These are phyloP conservation scores for Regulus satrapa DNA, from an alignment of 2,113 vertebrate genomes.

Conservation along the genomic window DNA sequence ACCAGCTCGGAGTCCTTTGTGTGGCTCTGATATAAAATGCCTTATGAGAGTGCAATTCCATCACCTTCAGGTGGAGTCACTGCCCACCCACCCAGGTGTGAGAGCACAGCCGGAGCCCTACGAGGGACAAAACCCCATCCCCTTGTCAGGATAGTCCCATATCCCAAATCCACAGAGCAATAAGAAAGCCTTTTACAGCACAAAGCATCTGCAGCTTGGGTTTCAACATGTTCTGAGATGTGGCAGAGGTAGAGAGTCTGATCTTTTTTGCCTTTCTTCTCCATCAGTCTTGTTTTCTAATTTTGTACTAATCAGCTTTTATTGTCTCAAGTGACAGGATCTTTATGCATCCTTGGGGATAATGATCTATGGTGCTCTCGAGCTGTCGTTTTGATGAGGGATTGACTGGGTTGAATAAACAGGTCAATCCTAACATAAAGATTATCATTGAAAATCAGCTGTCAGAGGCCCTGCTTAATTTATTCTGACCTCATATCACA, in stretches of 20 bases:
- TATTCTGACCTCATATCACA: constrained; percentile 42
- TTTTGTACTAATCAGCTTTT: constrained; percentile 9
- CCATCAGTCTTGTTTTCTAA: neutral
- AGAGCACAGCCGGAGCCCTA: neutral
- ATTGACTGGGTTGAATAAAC: constrained; percentile 46
- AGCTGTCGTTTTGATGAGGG: constrained; percentile 26
- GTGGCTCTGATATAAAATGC: neutral
- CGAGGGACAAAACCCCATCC: neutral
- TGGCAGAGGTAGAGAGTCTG: neutral
- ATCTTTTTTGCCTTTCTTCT: neutral
- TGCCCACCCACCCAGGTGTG: neutral
- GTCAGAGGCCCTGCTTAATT: constrained; percentile 41
- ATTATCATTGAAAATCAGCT: constrained; percentile 47
- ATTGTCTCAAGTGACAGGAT: neutral
- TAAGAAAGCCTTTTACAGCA: neutral
- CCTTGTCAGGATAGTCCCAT: neutral
- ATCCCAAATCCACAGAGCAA: neutral
- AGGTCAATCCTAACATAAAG: constrained; percentile 48
- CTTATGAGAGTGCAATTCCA: neutral
- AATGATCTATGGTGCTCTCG: neutral
- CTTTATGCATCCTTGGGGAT: constrained; percentile 19
- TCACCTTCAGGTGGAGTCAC: neutral
- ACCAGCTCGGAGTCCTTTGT: neutral
- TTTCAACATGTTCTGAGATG: neutral
- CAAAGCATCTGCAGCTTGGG: neutral